These are phyloP conservation scores for Apodemus sylvaticus DNA, from an alignment of 2,113 vertebrate species.

Conservation along the genomic window DNA sequence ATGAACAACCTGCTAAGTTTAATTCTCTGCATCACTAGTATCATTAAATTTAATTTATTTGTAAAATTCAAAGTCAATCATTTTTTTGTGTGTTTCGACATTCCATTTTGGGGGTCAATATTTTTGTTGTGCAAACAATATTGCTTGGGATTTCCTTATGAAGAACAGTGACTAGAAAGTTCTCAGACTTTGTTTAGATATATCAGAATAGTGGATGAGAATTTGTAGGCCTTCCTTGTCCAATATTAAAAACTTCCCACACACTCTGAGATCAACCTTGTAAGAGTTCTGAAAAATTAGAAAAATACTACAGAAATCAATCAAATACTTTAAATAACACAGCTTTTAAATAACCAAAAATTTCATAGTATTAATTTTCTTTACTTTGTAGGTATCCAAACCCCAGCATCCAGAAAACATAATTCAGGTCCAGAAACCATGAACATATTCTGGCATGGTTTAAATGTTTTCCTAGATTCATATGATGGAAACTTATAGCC, in stretches of 20 bases:
- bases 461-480: background rate
- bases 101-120: background rate
- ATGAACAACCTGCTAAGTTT: background rate
- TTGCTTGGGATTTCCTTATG: background rate
- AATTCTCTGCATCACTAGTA: background rate
- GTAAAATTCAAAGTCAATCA: background rate
- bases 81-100: background rate
- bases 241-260: background rate
- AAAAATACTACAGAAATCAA: background rate
- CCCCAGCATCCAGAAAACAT: background rate
- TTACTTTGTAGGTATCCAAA: background rate
- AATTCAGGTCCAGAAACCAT: background rate
- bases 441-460: background rate
- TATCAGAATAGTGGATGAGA: background rate
- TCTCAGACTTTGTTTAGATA: background rate
- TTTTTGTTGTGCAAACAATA: rapidly evolving
- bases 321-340: background rate
- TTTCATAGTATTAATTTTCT: background rate
- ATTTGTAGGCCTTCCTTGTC: background rate
- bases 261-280: background rate
- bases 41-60: background rate
- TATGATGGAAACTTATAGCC: background rate
- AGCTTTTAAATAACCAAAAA: background rate
- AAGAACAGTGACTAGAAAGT: background rate
- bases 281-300: background rate